Base-by-base conservation (phyloP, 2,888 invertebrate species). In the Rosalia funebris region DNA sequence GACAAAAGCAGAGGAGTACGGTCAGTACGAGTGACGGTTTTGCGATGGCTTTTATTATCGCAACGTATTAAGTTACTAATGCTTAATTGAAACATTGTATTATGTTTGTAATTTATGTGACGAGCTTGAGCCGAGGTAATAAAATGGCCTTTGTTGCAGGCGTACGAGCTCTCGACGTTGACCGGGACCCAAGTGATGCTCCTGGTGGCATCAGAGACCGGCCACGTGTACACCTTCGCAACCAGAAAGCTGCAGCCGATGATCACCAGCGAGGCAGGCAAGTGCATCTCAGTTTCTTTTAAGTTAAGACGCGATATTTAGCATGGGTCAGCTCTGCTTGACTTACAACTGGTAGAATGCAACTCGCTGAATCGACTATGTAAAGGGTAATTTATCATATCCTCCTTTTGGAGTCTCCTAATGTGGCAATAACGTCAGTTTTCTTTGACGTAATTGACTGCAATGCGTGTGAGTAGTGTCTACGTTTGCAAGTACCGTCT, bases 131-230 rank as follows among this genome's bases (percentile, higher is more conserved):
- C 42, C 53, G 52, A 57, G 53, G 52, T 39, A 31, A 47, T 61
- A 50, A 50, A 53, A 54, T 46, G 31, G 52, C 16, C 50, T 65
- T 66, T 63, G 50, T 86, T 87, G 7, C 89, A 99, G 98, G 99
- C 99, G 59, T 99, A 98, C 86, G 99, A 99, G 85, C 85, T 99
- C 77, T 98, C 99, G 63, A 98, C 98, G 71, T 83, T 99, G 82
- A 99, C 99, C 68, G 99, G 99, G 54, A 99, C 99, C 31, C 98
- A 99, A 85, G 98, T 99, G 82, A 99, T 99, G 98, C 86, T 99
- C 76, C 86, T 99, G 79, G 98, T 99, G 70, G 98, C 98, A 63
- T 97, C 96, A 68, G 98, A 98, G 83, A 98, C 98, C 14, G 98
- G 98, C 54, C 99, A 99, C 85, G 99, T 99, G 77, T 99, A 99